These are phyloP conservation scores for Perizoma affinitatum DNA, from an alignment of 2,888 invertebrate species.

Conservation along the genomic window DNA sequence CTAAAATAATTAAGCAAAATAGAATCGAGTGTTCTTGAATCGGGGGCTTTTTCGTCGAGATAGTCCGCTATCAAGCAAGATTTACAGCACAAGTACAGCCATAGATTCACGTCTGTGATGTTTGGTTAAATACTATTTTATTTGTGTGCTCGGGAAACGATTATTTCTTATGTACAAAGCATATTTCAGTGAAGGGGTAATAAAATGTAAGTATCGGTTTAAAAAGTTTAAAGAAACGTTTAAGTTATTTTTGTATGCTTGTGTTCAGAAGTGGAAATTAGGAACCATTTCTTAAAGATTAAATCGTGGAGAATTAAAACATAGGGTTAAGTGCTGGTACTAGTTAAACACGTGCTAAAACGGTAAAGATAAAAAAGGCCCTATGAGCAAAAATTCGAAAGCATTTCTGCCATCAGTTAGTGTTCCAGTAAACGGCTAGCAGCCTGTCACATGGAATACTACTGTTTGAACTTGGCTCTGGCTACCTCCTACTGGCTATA, in stretches of 20 bases:
- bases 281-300: neutral
- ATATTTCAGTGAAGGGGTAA: constrained; percentile 16
- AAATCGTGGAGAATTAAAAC: neutral
- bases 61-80: constrained; percentile 18
- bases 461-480: no score
- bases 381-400: no score
- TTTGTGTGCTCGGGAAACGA: constrained; percentile 16
- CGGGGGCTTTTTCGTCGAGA: neutral
- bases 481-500: no score
- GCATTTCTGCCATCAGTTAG: no score
- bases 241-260: constrained; percentile 12
- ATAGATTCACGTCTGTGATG: constrained; percentile 14
- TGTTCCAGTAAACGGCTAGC: no score
- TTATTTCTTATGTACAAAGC: constrained; percentile 13
- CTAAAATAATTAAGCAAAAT: no score
- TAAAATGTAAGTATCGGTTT: constrained; percentile 21
- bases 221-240: constrained; percentile 10
- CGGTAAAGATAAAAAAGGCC: no score
- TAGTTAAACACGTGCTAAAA: no score
- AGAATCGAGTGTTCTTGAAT: no score
- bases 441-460: no score
- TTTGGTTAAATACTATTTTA: constrained; percentile 21
- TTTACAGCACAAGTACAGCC: constrained; percentile 16
- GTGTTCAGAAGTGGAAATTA: constrained; percentile 6
- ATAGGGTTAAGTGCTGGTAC: neutral